Evolutionary conservation across 1,140 invertebrate species (phyloP).

Genomic region (Cephus cinctus): DNA sequence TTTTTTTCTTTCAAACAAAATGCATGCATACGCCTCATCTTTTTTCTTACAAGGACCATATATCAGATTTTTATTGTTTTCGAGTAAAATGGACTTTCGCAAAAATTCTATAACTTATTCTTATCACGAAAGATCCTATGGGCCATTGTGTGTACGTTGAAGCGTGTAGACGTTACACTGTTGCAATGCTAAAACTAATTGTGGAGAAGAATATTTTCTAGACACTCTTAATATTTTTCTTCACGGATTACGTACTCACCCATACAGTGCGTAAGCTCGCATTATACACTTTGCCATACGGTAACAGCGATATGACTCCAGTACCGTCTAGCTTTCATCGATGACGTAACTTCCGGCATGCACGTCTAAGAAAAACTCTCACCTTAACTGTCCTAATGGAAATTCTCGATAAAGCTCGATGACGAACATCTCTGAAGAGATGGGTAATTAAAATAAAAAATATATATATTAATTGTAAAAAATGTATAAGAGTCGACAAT

Average conservation of each 20-base stretch:
- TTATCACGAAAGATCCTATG: no score
- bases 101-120: no score
- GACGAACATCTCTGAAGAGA: no score
- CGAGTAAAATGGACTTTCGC: not conserved
- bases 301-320: not conserved
- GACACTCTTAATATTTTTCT: slow-evolving; percentile 8
- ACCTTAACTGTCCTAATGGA: slow-evolving; percentile 10
- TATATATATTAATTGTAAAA: no score
- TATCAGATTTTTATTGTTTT: not conserved
- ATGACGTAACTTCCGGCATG: slow-evolving; percentile 35
- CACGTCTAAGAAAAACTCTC: slow-evolving; percentile 30
- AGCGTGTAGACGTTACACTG: not conserved
- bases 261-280: not conserved
- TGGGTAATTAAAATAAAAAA: no score
- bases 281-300: not conserved
- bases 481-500: no score
- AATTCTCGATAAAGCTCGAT: not conserved
- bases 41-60: not conserved
- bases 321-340: slow-evolving; percentile 31
- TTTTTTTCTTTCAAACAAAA: no score
- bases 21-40: not conserved
- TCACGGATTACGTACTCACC: not conserved
- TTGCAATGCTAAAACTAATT: not conserved
- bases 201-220: slow-evolving; percentile 1
- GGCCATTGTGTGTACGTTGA: not conserved